Conservation (phyloP, 2,797 vertebrate species). For the Hirundo rustica region DNA sequence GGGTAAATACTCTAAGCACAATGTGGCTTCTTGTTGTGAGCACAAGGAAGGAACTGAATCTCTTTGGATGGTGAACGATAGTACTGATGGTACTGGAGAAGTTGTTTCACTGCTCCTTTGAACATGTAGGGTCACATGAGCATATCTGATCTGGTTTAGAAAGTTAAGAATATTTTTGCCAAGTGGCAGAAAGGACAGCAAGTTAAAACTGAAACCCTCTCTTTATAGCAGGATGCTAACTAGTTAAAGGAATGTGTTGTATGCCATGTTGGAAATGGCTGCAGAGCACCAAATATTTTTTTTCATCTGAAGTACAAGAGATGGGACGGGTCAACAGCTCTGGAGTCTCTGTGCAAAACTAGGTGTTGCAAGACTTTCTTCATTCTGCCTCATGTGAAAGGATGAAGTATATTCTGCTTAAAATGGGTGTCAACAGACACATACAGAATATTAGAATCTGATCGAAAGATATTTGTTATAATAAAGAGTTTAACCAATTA, state of each 20-base stretch:
- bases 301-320: not conserved
- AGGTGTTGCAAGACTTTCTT: not conserved
- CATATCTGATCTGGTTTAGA: not conserved
- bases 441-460: not conserved
- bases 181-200: not conserved
- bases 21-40: not conserved
- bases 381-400: not conserved
- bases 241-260: not conserved
- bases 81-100: not conserved
- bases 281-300: not conserved
- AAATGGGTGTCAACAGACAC: not conserved
- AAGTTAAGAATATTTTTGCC: not conserved
- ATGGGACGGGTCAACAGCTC: not conserved
- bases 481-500: not conserved
- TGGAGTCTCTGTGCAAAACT: not conserved
- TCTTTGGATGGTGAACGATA: not conserved
- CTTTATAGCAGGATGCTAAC: not conserved
- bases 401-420: not conserved
- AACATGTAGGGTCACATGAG: accelerated
- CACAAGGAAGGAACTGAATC: not conserved
- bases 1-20: not conserved
- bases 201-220: accelerated
- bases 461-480: not conserved
- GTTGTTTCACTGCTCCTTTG: not conserved
- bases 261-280: not conserved